phyloP scores from a whole-genome alignment of 2,888 invertebrate genomes.

The Cerastis rubricosa region DNA sequence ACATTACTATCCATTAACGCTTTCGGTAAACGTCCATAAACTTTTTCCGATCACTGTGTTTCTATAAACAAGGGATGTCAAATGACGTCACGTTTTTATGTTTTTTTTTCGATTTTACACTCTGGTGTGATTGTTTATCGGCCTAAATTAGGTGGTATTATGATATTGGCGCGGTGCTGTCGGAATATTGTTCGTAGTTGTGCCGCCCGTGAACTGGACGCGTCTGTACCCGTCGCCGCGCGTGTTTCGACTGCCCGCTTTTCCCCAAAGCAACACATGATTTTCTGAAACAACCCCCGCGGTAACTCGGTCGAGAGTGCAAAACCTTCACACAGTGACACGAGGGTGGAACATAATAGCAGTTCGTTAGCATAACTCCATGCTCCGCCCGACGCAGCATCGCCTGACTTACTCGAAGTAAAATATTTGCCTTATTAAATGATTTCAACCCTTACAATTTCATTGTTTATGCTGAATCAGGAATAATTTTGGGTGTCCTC shows the following conservation, averaged over 20 bases:
- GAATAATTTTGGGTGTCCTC: slow-evolving; percentile 57
- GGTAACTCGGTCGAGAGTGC: slow-evolving; percentile 89
- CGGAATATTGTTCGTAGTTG: slow-evolving; percentile 64
- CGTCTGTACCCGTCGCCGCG: slow-evolving; percentile 77
- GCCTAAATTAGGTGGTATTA: slow-evolving; percentile 72
- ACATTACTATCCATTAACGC: slow-evolving; percentile 80
- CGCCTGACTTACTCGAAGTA: slow-evolving; percentile 75
- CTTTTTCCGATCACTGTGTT: slow-evolving; percentile 66
- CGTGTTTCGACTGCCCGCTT: slow-evolving; percentile 78
- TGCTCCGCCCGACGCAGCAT: slow-evolving; percentile 72
- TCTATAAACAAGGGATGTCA: slow-evolving; percentile 56
- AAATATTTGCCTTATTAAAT: slow-evolving; percentile 86
- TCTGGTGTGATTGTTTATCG: slow-evolving; percentile 76
- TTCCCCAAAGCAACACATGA: slow-evolving; percentile 87
- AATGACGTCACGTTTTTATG: slow-evolving; percentile 70
- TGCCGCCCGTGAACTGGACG: slow-evolving; percentile 50
- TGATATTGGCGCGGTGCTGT: slow-evolving; percentile 68
- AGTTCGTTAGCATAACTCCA: slow-evolving; percentile 88
- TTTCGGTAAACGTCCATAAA: slow-evolving; percentile 66
- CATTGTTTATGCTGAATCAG: slow-evolving; percentile 72
- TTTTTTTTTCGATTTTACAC: slow-evolving; percentile 70
- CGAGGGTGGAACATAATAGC: slow-evolving; percentile 87
- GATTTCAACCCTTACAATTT: slow-evolving; percentile 75
- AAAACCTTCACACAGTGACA: slow-evolving; percentile 90
- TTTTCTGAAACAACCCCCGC: slow-evolving; percentile 86